Conservation (phyloP, 2,888 invertebrate genomes). For the Scelioninae gen. 2 region DNA sequence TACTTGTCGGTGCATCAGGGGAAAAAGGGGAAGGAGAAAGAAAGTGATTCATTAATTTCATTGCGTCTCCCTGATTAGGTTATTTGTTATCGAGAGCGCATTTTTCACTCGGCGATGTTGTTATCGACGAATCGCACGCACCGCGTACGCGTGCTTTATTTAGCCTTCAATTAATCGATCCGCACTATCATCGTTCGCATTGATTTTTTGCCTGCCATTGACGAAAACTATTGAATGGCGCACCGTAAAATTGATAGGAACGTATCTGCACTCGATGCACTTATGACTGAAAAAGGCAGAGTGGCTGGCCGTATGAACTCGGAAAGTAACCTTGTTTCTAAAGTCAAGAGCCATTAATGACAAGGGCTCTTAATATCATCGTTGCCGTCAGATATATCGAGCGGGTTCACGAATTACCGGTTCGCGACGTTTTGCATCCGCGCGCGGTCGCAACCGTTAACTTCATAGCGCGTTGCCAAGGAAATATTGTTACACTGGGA, state of each 20-base stretch:
- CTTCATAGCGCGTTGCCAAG: constrained; percentile 21
- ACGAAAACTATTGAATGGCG: neutral
- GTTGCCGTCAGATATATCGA: constrained; percentile 36
- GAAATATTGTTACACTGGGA: constrained; percentile 23
- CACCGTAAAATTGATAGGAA: constrained; percentile 1
- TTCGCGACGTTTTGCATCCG: constrained; percentile 3
- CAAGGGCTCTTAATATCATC: constrained; percentile 40
- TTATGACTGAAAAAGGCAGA: constrained; percentile 25
- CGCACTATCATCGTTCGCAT: neutral
- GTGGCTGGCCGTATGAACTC: constrained; percentile 13
- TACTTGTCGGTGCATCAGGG: neutral
- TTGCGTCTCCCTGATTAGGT: constrained; percentile 7
- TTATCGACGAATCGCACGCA: no score
- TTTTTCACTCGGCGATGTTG: no score
- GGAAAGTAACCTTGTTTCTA: constrained; percentile 35
- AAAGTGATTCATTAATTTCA: constrained; percentile 4
- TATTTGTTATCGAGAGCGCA: no score
- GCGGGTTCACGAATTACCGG: constrained; percentile 30
- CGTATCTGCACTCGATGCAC: constrained; percentile 19
- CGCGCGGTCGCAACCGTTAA: constrained; percentile 30
- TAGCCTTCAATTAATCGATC: no score
- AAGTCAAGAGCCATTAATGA: constrained; percentile 49
- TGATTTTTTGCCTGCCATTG: neutral
- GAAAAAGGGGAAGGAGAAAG: neutral
- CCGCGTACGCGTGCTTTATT: no score